Percentiles rank a stretch among this genome's conserved stretches.
phyloP scores from a whole-genome alignment of 2,888 invertebrate genomes.

The Rapana venosa region DNA sequence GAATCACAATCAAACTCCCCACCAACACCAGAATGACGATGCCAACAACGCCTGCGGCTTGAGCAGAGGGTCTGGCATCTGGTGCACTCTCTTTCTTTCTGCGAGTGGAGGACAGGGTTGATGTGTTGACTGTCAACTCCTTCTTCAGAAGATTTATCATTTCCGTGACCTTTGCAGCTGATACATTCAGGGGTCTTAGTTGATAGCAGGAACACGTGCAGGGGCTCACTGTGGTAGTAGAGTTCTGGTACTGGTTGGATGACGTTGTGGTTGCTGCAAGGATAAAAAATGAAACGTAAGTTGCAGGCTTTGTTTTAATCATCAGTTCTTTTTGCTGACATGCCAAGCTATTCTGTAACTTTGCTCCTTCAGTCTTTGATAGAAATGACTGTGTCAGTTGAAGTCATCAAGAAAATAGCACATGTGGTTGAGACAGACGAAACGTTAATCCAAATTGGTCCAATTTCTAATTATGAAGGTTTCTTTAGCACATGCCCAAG shows the following conservation, averaged over 20 bases:
- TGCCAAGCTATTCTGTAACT: not conserved
- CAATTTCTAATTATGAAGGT: no score
- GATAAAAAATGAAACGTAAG: not conserved
- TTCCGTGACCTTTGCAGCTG: not conserved
- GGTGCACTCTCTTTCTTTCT: not conserved
- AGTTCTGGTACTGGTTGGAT: not conserved
- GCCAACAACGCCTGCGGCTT: constrained; percentile 1
- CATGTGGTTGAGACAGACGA: no score
- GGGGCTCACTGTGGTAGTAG: not conserved
- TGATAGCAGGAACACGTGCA: not conserved
- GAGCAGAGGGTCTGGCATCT: not conserved
- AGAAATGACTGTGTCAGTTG: not conserved
- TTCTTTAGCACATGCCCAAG: no score
- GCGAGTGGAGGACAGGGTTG: not conserved
- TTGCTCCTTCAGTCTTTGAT: not conserved
- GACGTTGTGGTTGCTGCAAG: not conserved
- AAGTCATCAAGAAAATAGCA: not conserved
- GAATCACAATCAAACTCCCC: not conserved
- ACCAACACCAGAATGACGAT: not conserved
- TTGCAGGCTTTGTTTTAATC: not conserved
- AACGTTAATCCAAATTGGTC: no score
- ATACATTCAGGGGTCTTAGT: not conserved
- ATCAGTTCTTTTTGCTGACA: not conserved
- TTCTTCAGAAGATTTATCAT: not conserved
- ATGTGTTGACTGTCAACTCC: not conserved